phyloP scores from a whole-genome alignment of 2,888 invertebrate genomes.

The Eulithis prunata region DNA sequence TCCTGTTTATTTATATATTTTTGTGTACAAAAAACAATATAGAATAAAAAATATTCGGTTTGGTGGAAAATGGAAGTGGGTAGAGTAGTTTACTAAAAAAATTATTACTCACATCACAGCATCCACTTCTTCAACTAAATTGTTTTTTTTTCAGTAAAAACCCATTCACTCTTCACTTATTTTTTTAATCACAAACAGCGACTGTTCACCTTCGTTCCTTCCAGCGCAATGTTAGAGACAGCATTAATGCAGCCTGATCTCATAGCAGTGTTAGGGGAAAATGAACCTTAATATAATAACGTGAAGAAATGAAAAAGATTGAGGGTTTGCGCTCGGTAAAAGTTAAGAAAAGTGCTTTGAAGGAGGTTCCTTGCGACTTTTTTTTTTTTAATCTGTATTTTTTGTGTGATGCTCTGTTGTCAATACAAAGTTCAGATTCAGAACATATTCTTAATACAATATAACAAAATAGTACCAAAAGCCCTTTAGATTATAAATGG shows the following conservation, averaged over 20 bases:
- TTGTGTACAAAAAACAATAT: no score
- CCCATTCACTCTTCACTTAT: slow-evolving; percentile 9
- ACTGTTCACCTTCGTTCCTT: slow-evolving; percentile 34
- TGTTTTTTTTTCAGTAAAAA: background rate
- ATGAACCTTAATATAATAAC: background rate
- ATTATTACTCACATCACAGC: background rate
- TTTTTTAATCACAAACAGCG: slow-evolving; percentile 29
- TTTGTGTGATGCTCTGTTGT: no score
- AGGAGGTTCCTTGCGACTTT: slow-evolving; percentile 8
- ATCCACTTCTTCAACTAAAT: no score
- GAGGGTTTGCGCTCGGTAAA: slow-evolving; percentile 35
- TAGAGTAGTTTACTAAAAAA: no score
- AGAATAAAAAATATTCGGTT: no score
- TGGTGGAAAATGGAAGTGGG: no score
- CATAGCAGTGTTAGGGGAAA: slow-evolving; percentile 11
- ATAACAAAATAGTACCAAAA: no score
- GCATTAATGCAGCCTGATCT: slow-evolving; percentile 20
- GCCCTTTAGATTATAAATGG: no score
- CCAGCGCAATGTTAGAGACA: slow-evolving; percentile 37
- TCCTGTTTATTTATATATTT: no score
- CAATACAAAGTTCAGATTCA: no score
- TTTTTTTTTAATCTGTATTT: background rate
- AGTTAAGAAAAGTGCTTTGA: slow-evolving; percentile 33
- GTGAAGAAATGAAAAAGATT: background rate
- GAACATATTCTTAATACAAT: no score